phyloP scores from a whole-genome alignment of 2,888 invertebrate species.

The Sepiola atlantica region DNA sequence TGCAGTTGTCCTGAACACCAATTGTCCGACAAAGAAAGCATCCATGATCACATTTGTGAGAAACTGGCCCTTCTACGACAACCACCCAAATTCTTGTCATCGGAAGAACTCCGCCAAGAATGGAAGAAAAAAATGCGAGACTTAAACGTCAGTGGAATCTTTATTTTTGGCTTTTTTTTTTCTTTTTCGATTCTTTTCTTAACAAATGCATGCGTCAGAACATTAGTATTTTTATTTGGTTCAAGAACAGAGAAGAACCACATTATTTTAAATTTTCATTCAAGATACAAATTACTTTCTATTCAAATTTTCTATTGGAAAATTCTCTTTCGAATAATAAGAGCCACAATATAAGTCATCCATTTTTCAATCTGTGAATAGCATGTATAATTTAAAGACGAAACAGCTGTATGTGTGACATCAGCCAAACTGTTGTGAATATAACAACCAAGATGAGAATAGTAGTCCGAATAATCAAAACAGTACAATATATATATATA shows the following conservation, averaged over 20 bases:
- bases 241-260: background rate
- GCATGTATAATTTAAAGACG: too few relatives aligned
- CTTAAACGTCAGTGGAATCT: slow-evolving; percentile 66
- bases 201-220: background rate
- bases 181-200: background rate
- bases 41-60: slow-evolving; percentile 75
- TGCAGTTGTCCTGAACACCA: slow-evolving; percentile 73
- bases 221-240: background rate
- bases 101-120: slow-evolving; percentile 73
- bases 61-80: slow-evolving; percentile 70
- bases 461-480: too few relatives aligned
- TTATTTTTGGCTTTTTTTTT: background rate
- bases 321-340: too few relatives aligned
- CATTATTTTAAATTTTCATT: background rate
- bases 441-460: too few relatives aligned
- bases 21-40: slow-evolving; percentile 74
- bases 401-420: too few relatives aligned
- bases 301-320: too few relatives aligned
- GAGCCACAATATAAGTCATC: too few relatives aligned
- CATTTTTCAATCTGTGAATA: too few relatives aligned
- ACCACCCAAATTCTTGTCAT: slow-evolving; percentile 71
- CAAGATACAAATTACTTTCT: too few relatives aligned
- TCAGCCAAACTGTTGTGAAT: too few relatives aligned
- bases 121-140: slow-evolving; percentile 65
- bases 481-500: too few relatives aligned